Evolutionary conservation across 2,888 invertebrate species (phyloP).

Genomic region (Anagyrus pseudococci): DNA sequence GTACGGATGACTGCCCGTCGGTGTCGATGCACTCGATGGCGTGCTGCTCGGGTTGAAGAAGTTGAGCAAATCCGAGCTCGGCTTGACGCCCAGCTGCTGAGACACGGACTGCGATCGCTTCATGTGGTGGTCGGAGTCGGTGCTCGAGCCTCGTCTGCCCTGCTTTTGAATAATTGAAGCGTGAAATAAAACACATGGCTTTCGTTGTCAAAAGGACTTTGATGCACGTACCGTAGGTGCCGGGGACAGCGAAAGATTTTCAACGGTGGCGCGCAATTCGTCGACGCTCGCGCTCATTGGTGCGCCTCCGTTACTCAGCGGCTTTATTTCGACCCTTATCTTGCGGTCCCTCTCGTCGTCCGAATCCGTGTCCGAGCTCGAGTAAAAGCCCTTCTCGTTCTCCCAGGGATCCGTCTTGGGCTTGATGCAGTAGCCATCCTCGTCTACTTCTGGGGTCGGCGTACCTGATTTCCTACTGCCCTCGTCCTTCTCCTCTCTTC

Average conservation of each 20-base stretch:
- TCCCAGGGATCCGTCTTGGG: constrained; percentile 81
- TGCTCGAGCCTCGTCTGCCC: constrained; percentile 72
- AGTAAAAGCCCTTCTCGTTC: constrained; percentile 84
- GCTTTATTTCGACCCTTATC: constrained; percentile 94
- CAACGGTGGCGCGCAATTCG: constrained; percentile 90
- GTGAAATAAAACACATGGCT: constrained; percentile 14
- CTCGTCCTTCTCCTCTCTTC: constrained; percentile 75
- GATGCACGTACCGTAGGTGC: constrained; percentile 68
- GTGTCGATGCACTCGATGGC: constrained; percentile 80
- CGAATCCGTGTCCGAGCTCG: constrained; percentile 86
- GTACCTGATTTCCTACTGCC: constrained; percentile 64
- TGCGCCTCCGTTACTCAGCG: constrained; percentile 86
- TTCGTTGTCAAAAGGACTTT: neutral
- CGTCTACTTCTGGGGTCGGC: constrained; percentile 83
- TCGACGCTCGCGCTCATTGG: constrained; percentile 96
- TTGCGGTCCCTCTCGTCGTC: constrained; percentile 87
- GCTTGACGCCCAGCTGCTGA: constrained; percentile 76
- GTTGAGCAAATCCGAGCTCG: constrained; percentile 72
- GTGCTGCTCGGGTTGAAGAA: constrained; percentile 31
- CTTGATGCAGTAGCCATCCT: constrained; percentile 90
- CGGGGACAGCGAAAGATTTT: constrained; percentile 85
- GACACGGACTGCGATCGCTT: constrained; percentile 78
- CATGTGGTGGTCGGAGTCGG: constrained; percentile 71
- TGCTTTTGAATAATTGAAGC: constrained; percentile 1
- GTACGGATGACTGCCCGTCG: constrained; percentile 80